Base-by-base conservation (phyloP, 2,888 invertebrate genomes). In the Drymonia ruficornis region DNA sequence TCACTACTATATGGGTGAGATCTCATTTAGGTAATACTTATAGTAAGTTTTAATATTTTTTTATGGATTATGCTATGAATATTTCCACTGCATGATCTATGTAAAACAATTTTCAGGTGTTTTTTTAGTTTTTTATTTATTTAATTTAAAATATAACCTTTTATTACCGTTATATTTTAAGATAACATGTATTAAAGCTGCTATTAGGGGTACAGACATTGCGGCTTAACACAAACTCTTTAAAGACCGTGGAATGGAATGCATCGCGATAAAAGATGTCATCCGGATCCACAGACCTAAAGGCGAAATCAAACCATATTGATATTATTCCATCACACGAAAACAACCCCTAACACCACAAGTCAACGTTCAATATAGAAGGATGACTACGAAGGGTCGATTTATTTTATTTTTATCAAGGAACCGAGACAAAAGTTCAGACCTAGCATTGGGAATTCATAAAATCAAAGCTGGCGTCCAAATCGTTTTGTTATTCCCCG, bases 201-300 rank as follows among this genome's bases (percentile, higher is more conserved):
- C 49, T 36, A 43, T 56, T 43, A 50, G 36, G 59, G 61, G 63
- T 61, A 61, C 55, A 50, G 63, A 66, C 70, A 62, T 56, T 55
- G 81, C 78, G 79, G 79, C 80, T 80, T 68, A 78, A 78, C 74
- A 78, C 72, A 81, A 83, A 79, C 81, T 83, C 73, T 56, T 61
- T 82, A 83, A 84, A 86, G 83, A 84, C 81, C 80, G 78, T 73
- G 68, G 79, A 81, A 78, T 76, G 87, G 89, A 91, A 91, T 90
- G 87, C 87, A 86, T 89, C 86, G 84, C 84, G 90, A 91, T 91
- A 90, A 90, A 90, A 83, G 87, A 91, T 91, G 90, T 91, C 91
- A 91, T 89, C 89, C 88, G 84, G 86, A 89, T 87, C 85, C 84
- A 80, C 78, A 77, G 82, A 83, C 82, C 78, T 78, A 80, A 83